Percentiles rank a stretch among this genome's conserved stretches.
phyloP scores from a whole-genome alignment of 2,797 vertebrate species.

The Melanotaenia parkinsoni region DNA sequence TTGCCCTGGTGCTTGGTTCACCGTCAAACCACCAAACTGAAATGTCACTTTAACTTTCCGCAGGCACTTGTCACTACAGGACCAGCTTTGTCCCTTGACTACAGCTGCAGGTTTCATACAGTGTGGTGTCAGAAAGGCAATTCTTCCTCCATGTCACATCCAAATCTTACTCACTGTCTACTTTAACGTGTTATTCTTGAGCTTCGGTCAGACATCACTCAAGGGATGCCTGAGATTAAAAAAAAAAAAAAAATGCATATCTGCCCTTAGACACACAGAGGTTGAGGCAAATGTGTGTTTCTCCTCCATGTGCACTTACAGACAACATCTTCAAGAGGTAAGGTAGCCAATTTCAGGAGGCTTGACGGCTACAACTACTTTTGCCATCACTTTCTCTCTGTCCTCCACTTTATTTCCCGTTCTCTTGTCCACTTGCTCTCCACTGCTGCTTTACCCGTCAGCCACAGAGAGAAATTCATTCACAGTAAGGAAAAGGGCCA shows the following conservation, averaged over 20 bases:
- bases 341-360: slow-evolving; percentile 73
- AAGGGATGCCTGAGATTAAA: slow-evolving; percentile 30
- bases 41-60: slow-evolving; percentile 75
- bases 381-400: slow-evolving; percentile 12
- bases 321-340: slow-evolving; percentile 48
- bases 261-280: slow-evolving; percentile 14
- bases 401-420: slow-evolving; percentile 15
- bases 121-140: slow-evolving; percentile 61
- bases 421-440: slow-evolving; percentile 30
- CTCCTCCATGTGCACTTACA: slow-evolving; percentile 10
- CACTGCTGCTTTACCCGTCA: slow-evolving; percentile 59
- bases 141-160: slow-evolving; percentile 55
- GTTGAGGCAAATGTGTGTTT: slow-evolving; percentile 14
- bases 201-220: slow-evolving; percentile 51
- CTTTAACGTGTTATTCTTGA: slow-evolving; percentile 62
- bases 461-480: slow-evolving; percentile 61
- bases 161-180: slow-evolving; percentile 59
- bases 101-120: slow-evolving; percentile 53
- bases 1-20: slow-evolving; percentile 58
- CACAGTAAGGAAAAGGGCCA: slow-evolving; percentile 57
- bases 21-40: slow-evolving; percentile 67
- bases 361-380: slow-evolving; percentile 66
- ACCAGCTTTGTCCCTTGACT: slow-evolving; percentile 58
- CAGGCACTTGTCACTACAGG: slow-evolving; percentile 66
- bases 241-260: slow-evolving; percentile 36